Evolutionary conservation across 2,113 vertebrate genomes (phyloP).

Genomic region (Cyanoliseus patagonus): DNA sequence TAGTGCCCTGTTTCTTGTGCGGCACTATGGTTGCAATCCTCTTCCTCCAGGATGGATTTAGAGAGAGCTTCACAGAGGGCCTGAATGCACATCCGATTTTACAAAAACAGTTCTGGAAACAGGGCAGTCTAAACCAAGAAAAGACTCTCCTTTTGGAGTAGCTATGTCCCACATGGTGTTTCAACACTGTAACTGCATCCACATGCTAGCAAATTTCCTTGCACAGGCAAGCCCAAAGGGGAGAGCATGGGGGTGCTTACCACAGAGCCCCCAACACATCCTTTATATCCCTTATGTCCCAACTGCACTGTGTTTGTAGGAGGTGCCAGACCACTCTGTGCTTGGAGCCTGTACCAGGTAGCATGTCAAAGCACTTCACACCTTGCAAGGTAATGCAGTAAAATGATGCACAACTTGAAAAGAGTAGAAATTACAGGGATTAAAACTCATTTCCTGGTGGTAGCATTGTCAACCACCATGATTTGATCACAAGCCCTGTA

Average conservation of each 20-base stretch:
- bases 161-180: background rate
- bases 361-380: background rate
- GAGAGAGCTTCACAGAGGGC: background rate
- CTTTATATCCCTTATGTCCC: background rate
- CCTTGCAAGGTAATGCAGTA: background rate
- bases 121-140: background rate
- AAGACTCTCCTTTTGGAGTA: background rate
- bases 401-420: background rate
- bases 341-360: background rate
- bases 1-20: background rate
- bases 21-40: background rate
- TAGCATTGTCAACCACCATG: background rate
- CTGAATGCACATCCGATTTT: background rate
- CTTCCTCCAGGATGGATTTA: background rate
- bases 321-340: background rate
- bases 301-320: background rate
- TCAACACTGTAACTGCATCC: constrained; percentile 19
- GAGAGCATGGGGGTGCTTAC: background rate
- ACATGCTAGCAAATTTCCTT: background rate
- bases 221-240: background rate
- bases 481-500: background rate
- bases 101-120: background rate
- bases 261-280: background rate
- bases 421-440: background rate
- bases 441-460: background rate